Evolutionary conservation across 2,797 vertebrate species (phyloP).

Genomic region (Sebastes reedi): DNA sequence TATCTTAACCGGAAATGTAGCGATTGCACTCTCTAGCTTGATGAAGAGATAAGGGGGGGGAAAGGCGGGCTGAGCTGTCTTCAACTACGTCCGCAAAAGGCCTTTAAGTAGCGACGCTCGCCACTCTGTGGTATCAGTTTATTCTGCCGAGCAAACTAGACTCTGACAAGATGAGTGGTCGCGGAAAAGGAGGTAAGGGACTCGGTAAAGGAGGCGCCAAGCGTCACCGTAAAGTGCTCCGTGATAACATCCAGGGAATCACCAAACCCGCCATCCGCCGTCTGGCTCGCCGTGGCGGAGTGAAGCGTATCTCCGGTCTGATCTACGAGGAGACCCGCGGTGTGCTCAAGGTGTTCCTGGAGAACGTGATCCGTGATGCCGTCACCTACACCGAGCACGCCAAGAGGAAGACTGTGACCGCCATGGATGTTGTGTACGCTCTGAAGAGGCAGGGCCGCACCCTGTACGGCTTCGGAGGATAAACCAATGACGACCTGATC

Average conservation of each 20-base stretch:
- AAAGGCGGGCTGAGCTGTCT: too few relatives aligned
- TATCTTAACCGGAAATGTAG: too few relatives aligned
- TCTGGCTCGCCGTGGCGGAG: too few relatives aligned
- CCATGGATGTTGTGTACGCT: too few relatives aligned
- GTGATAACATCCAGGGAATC: constrained; percentile 38
- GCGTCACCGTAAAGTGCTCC: too few relatives aligned
- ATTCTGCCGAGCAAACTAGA: background rate
- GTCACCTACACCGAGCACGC: constrained; percentile 34
- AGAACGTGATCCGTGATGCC: constrained; percentile 37
- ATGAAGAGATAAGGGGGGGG: too few relatives aligned
- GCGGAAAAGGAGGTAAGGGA: background rate
- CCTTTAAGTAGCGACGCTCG: background rate
- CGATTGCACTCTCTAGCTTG: too few relatives aligned
- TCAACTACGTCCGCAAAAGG: background rate
- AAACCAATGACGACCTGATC: too few relatives aligned
- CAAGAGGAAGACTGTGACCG: too few relatives aligned
- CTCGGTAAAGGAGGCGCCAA: constrained; percentile 9
- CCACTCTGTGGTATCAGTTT: fast-evolving
- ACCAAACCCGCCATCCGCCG: constrained; percentile 16
- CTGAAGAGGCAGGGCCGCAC: too few relatives aligned
- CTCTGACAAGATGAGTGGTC: background rate
- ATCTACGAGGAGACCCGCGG: constrained; percentile 47
- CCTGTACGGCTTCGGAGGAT: too few relatives aligned
- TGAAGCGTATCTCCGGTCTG: too few relatives aligned
- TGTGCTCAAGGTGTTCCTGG: constrained; percentile 33